Evolutionary conservation across 2,113 vertebrate genomes (phyloP), one percentile per base, ranked within the genome.

Genomic region (Lota lota): DNA sequence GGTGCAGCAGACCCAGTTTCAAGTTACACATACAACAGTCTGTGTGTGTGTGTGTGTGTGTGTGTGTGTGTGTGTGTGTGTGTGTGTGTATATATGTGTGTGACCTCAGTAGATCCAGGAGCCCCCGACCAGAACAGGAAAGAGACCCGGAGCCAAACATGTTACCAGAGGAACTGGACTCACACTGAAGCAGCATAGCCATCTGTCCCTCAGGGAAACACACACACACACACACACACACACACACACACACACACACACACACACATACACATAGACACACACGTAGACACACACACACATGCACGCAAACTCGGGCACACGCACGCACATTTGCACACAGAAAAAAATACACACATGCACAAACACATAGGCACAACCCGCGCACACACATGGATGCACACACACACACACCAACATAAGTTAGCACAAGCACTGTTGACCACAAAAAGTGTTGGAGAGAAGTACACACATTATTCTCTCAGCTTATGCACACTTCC

Each of bases 191-290:
- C 69, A 68, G 81, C 77, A 79, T 63, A 66, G 76, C 89, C 90
- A 91, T 92, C 90, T 92, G 89, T 88, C 76, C 82, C 77, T 85
- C 50, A 64, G 56, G 67, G 62, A 8, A 62, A 58, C 28, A 47
- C 72, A 63, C 69, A 57, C 62, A 76, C 59, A 20, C 50, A 20
- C 61, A 62, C 22, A 15, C 20, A 22, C 22, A 15, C 53, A 56
- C 53, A 56, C 53, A 18, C 17, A 56, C 11, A 56, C 53, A 56
- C 17, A 56, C 53, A 18, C 53, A n/a, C 64, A 66, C 15, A 66
- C 47, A 66, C 58, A 59, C 22, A 58, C 65, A 19, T 11, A 58
- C 53, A 36, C 65, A 66, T 47, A 66, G 5, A 66, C 19, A 47
- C 20, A 61, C 33, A 67, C 10, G 21, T 28, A 68, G 28, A 22